A percentile compares a stretch with the other conserved stretches of the same genome.
phyloP scores from a whole-genome alignment of 2,113 vertebrate genomes.

The Semnornis frantzii region DNA sequence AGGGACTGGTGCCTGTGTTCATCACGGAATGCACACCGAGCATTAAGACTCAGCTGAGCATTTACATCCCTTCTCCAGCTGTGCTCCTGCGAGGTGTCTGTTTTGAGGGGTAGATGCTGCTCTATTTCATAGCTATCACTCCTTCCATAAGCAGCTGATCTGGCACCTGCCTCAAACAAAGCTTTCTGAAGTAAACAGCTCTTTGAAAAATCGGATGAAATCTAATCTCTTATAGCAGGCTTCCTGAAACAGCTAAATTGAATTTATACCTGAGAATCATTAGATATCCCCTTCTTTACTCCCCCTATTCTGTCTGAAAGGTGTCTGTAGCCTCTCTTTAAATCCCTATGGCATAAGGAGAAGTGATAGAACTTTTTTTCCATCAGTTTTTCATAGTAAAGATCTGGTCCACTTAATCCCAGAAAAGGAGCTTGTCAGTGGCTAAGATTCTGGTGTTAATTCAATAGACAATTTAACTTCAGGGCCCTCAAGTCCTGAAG shows the following conservation, averaged over 20 bases:
- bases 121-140: not conserved
- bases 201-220: not conserved
- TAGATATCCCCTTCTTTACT: not conserved
- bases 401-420: not conserved
- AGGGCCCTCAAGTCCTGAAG: not conserved
- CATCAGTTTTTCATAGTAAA: not conserved
- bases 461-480: not conserved
- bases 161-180: not conserved
- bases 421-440: not conserved
- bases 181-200: not conserved
- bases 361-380: not conserved
- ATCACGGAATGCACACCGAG: not conserved
- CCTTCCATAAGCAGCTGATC: not conserved
- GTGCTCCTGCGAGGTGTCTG: not conserved
- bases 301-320: not conserved
- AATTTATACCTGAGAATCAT: not conserved
- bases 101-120: not conserved
- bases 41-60: not conserved
- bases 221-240: not conserved
- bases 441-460: conserved; percentile 4
- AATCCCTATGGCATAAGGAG: not conserved
- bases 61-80: not conserved
- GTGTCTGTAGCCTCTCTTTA: not conserved
- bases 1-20: not conserved
- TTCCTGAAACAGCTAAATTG: not conserved